These are phyloP conservation scores for Drosophila algonquin DNA, from an alignment of 2,888 invertebrate genomes.

Conservation along the genomic window DNA sequence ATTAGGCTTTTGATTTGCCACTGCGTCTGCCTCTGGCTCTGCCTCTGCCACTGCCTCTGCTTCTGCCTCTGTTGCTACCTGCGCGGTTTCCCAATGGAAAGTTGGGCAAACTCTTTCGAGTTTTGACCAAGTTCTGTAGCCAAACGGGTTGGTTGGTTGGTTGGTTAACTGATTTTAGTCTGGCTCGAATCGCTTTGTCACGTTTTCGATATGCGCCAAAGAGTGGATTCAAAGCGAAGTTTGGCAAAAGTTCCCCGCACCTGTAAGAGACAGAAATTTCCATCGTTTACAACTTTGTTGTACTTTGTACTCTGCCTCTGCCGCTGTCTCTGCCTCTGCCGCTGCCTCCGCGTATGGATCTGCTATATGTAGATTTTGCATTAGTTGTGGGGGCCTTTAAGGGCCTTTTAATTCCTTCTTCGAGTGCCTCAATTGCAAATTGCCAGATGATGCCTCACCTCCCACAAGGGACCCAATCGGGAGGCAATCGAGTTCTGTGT, in stretches of 20 bases:
- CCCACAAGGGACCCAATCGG: background rate
- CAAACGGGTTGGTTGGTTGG: conserved; percentile 36
- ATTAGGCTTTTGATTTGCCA: conserved; percentile 19
- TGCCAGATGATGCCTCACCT: conserved; percentile 27
- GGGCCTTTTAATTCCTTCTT: conserved; percentile 27
- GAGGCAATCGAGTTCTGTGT: background rate
- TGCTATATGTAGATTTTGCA: background rate
- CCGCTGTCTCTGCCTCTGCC: too few species aligned
- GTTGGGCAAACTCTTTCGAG: conserved; percentile 33
- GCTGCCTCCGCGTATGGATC: background rate
- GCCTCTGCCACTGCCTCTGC: background rate
- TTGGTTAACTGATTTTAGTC: conserved; percentile 32
- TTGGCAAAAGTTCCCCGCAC: conserved; percentile 22
- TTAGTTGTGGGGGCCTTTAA: conserved; percentile 21
- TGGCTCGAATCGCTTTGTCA: conserved; percentile 41
- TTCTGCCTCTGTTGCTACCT: background rate
- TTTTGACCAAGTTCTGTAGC: conserved; percentile 33
- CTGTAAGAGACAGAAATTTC: conserved; percentile 6
- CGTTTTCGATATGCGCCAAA: conserved; percentile 8
- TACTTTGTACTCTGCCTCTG: conserved; percentile 3
- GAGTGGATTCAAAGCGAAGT: conserved; percentile 15
- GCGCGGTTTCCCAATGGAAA: conserved; percentile 41
- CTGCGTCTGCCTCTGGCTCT: background rate
- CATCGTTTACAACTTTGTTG: conserved; percentile 12
- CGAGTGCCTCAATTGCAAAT: conserved; percentile 11